phyloP scores from a whole-genome alignment of 2,113 vertebrate species.

The Lynx canadensis region DNA sequence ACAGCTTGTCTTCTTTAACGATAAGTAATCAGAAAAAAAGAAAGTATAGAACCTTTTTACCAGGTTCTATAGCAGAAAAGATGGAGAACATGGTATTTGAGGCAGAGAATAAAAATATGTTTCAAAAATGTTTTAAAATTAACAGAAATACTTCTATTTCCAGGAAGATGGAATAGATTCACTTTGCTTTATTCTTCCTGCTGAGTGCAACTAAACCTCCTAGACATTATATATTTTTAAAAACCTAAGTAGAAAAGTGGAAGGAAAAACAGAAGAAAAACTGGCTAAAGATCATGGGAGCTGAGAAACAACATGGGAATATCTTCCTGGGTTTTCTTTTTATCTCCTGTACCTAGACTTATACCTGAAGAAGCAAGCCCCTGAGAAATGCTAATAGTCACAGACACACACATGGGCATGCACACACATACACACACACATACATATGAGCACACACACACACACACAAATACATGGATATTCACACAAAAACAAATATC shows the following conservation, averaged over 20 bases:
- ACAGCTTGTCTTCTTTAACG: neutral
- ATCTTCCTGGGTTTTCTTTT: neutral
- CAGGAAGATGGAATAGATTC: neutral
- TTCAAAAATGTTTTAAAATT: constrained; percentile 68
- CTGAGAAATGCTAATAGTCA: neutral
- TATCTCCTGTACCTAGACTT: neutral
- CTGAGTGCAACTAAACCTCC: neutral
- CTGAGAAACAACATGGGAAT: neutral
- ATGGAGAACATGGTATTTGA: neutral
- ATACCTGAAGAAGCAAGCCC: neutral
- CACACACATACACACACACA: neutral
- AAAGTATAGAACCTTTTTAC: neutral
- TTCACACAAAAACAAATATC: no score
- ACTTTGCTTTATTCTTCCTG: neutral
- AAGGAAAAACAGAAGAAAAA: neutral
- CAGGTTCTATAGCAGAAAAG: neutral
- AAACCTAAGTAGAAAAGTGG: neutral
- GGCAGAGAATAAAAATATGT: constrained; percentile 73
- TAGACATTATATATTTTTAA: neutral
- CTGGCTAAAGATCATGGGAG: neutral
- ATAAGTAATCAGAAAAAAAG: neutral
- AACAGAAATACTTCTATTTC: neutral
- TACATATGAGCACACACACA: neutral
- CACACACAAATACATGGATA: neutral
- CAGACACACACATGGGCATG: neutral